Evolutionary conservation across 2,888 invertebrate species (phyloP), one percentile per base, ranked within the genome.

Genomic region (Brachypterus glaber): DNA sequence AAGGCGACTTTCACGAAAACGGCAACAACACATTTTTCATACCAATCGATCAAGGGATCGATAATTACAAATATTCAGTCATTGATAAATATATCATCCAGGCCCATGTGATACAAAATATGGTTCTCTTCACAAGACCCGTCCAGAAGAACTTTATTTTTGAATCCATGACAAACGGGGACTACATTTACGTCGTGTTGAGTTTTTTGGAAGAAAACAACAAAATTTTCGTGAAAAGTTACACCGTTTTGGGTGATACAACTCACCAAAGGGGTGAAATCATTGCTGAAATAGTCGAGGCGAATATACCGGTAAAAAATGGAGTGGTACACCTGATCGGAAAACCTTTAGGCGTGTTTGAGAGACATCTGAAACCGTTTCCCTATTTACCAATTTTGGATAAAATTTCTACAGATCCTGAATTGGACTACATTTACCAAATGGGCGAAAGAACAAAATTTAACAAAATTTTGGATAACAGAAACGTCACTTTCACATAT

Each of bases 301-400:
- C 82, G 9, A 90, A 92, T 63, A 90, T 92, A 45, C 91, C 91
- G 0, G 87, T 92, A 13, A 77, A 77, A 55, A 92, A 92, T 57
- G 92, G 93, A 13, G 91, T 93, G 0, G 81, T 92, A 1, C 93
- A 93, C 64, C 74, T 93, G 42, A 91, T 93, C 45, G 83, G 87
- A 51, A 74, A 85, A 46, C 91, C 91, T 1, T 69, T 92, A 15
- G 87, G 89, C 77, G 79, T 90, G 40, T 83, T 87, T 40, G 86
- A 88, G 53, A 82, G 82, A 3, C 80, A 82, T 3, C 78, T 90
- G 44, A 77, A 79, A 48, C 82, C 88, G 58, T 88, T 90, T 41
- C 90, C 92, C 1, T 87, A 84, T 52, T 78, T 85, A 13, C 85
- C 85, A 1, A 78, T 92, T 3, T 72, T 78, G 39, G 80, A 84